Conservation (phyloP, 2,888 invertebrate genomes). For the Zonitis immaculata region DNA sequence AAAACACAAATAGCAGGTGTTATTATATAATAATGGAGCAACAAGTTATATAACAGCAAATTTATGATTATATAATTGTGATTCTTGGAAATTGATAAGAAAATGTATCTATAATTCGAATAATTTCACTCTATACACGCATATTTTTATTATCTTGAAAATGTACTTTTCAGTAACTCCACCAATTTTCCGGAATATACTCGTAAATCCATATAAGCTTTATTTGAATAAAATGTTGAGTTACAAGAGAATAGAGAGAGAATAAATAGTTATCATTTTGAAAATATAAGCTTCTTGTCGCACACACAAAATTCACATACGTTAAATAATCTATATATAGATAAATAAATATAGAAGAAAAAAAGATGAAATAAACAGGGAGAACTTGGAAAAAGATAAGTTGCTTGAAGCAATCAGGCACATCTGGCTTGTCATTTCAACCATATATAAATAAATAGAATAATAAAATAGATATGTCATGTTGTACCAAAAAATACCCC, state of each 20-base stretch:
- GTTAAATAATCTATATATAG: too few relatives aligned
- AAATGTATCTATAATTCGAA: too few relatives aligned
- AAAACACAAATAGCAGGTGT: too few relatives aligned
- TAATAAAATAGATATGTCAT: slow-evolving; percentile 35
- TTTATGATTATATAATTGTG: too few relatives aligned
- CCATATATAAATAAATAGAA: slow-evolving; percentile 32
- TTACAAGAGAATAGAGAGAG: slow-evolving; percentile 4
- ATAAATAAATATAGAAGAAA: background rate
- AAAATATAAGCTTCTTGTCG: slow-evolving; percentile 22
- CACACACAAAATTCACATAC: slow-evolving; percentile 24
- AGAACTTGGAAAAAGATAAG: slow-evolving; percentile 19
- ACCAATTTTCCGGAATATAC: too few relatives aligned
- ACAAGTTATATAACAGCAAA: too few relatives aligned
- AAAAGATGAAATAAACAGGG: background rate
- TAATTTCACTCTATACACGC: too few relatives aligned
- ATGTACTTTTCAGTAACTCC: too few relatives aligned
- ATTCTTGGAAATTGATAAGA: too few relatives aligned
- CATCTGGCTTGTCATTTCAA: slow-evolving; percentile 31
- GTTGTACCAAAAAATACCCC: slow-evolving; percentile 23
- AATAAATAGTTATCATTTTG: slow-evolving; percentile 13
- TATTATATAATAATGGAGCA: too few relatives aligned
- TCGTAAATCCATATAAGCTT: slow-evolving; percentile 1
- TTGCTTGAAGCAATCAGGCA: slow-evolving; percentile 24
- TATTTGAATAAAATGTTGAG: slow-evolving; percentile 10
- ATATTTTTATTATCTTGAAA: too few relatives aligned